These are phyloP conservation scores for Cyprinodon diabolis DNA, from an alignment of 2,797 vertebrate genomes.

Conservation along the genomic window DNA sequence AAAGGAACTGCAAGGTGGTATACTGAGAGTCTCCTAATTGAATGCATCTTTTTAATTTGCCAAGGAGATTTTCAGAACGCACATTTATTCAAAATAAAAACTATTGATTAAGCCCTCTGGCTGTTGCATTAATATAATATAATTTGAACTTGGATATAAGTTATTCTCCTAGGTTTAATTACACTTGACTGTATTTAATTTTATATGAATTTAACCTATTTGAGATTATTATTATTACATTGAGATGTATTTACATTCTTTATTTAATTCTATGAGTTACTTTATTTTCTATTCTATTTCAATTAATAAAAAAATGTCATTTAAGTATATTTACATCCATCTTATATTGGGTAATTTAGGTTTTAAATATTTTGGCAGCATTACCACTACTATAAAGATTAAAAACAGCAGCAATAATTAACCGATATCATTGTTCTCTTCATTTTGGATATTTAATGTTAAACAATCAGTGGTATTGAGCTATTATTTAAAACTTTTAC, in stretches of 20 bases:
- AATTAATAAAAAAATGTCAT: not conserved
- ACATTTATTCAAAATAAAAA: conserved; percentile 63
- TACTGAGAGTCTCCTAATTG: conserved; percentile 42
- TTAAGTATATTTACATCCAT: not conserved
- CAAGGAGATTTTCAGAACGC: conserved; percentile 53
- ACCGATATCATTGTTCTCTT: not conserved
- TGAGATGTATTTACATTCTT: not conserved
- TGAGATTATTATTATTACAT: too few relatives aligned
- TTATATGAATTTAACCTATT: not conserved
- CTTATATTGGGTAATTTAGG: not conserved
- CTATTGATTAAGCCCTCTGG: conserved; percentile 23
- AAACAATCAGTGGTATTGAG: too few relatives aligned
- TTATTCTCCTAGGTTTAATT: not conserved
- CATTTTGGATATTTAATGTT: not conserved
- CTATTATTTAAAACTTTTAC: too few relatives aligned
- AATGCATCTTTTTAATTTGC: conserved; percentile 49
- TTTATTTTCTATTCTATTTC: not conserved
- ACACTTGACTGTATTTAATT: not conserved
- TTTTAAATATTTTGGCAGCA: not conserved
- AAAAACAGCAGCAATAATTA: not conserved
- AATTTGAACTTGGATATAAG: not conserved
- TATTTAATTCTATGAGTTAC: not conserved
- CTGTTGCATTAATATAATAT: not conserved
- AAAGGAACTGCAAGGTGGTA: conserved; percentile 41
- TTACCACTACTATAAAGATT: not conserved